Base-by-base conservation (phyloP, 2,797 vertebrate species). In the Kryptopterus vitreolus region DNA sequence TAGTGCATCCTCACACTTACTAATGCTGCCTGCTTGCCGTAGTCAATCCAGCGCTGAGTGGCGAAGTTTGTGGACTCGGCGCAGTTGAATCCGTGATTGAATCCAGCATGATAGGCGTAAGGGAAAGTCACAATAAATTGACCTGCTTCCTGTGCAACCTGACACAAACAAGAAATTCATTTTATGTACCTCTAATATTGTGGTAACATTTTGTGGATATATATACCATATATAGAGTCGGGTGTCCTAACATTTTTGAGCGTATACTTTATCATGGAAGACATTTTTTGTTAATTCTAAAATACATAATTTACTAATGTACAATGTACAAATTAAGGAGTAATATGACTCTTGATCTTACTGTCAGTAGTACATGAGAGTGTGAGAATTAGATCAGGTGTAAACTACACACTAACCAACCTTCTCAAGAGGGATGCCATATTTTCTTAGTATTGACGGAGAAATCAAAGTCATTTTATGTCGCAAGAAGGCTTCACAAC, bases 401-500 rank as follows among this genome's bases (percentile, higher is more conserved):
- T 35, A 31, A 15, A 15, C 2, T 33, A 65, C 8, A 53, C 12
- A 22, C 4, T 33, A 59, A 9, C 24, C 81, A 69, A 99, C 98
- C 96, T 98, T 98, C 86, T 98, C 95, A 90, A 98, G 98, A 0
- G 96, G 97, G 75, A 99, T 97, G 72, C 96, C 95, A 0, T 98
- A 99, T 90, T 99, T 99, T 88, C 96, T 98, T 85, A 99, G 89
- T 88, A 99, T 97, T 31, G 96, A 96, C 0, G 98, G 98, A 8
- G 98, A 99, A 83, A 99, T 99, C 85, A 99, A 90, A 48, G 98
- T 99, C 98, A 99, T 99, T 90, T 99, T 99, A 90, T 99, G 98
- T 38, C 97, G 95, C 68, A 99, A 93, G 88, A 99, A 99, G 0
- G 98, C 97, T 88, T 99, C 97, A 84, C 98, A 99, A 91, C 95